These are phyloP conservation scores for Tipula helvola DNA, from an alignment of 2,888 invertebrate species.

Conservation along the genomic window DNA sequence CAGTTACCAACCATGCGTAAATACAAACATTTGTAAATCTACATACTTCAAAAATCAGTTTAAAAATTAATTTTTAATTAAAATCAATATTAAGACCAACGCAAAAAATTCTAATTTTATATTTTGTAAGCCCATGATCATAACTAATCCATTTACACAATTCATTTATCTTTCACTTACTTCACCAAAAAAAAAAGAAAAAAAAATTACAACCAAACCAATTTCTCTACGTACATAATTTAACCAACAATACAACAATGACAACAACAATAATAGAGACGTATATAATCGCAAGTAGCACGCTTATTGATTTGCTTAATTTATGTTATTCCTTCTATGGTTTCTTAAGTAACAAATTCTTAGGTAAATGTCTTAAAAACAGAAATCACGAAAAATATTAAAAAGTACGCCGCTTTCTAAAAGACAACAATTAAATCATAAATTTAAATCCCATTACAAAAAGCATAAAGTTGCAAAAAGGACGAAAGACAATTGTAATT, in stretches of 20 bases:
- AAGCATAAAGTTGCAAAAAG: slow-evolving; percentile 10
- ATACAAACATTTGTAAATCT: not conserved
- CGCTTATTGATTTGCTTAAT: not conserved
- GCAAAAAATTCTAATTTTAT: not conserved
- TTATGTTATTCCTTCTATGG: not conserved
- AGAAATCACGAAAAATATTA: not conserved
- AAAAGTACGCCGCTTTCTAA: not conserved
- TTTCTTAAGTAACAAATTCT: not conserved
- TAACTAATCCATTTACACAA: slow-evolving; percentile 4
- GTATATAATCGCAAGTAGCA: not conserved
- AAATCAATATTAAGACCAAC: not conserved
- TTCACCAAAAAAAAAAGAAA: not conserved
- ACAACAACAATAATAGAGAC: not conserved
- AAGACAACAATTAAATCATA: not conserved
- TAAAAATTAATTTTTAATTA: not conserved
- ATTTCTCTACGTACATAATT: not conserved
- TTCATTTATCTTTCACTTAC: not conserved
- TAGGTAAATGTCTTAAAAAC: not conserved
- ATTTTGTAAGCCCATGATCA: not conserved
- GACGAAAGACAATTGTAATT: slow-evolving; percentile 6
- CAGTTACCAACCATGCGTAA: too few species aligned
- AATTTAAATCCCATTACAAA: slow-evolving; percentile 10
- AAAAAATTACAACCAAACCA: not conserved
- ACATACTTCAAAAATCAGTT: not conserved
- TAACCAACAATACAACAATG: not conserved